Base-by-base conservation (phyloP, 2,797 vertebrate species). In the Acipenser oxyrinchus region DNA sequence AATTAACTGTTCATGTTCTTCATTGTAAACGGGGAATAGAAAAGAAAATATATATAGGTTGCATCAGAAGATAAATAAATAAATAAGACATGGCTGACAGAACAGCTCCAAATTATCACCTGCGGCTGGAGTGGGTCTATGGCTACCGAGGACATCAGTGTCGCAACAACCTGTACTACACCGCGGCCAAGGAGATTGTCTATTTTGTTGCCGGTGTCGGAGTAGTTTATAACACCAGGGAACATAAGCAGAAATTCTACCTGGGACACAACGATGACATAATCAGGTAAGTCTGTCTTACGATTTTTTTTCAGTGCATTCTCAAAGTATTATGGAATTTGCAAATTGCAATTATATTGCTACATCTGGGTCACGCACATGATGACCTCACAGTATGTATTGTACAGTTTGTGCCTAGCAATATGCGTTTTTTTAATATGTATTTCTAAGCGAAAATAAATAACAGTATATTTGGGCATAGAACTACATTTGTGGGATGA, bases 101-200 rank as follows among this genome's bases (percentile, higher is more conserved):
- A 78, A 96, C 94, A 83, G 93, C 95, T 84, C 96, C 96, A 70
- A 93, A 87, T 86, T 95, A 95, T 90, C 96, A 96, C 90, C 92
- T 99, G 84, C 91, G 95, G 88, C 93, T 99, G 78, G 95, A 97
- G 83, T 98, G 96, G 96, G 95, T 99, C 77, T 98, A 98, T 83
- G 96, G 96, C 79, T 98, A 98, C 90, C 91, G 96, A 79, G 96
- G 96, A 75, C 96, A 99, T 75, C 96, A 99, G 88, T 99, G 95
- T 89, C 96, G 95, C 89, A 99, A 99, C 94, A 99, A 99, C 91
- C 95, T 99, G 81, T 98, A 96, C 87, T 97, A 99, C 89, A 99
- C 95, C 37, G 95, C 96, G 72, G 94, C 95, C 79, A 94, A 95
- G 87, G 96, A 99, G 80, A 95, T 99, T 73, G 96, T 99, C 66